Evolutionary conservation across 1,140 invertebrate genomes (phyloP).

Genomic region (Archegozetes longisetosus): DNA sequence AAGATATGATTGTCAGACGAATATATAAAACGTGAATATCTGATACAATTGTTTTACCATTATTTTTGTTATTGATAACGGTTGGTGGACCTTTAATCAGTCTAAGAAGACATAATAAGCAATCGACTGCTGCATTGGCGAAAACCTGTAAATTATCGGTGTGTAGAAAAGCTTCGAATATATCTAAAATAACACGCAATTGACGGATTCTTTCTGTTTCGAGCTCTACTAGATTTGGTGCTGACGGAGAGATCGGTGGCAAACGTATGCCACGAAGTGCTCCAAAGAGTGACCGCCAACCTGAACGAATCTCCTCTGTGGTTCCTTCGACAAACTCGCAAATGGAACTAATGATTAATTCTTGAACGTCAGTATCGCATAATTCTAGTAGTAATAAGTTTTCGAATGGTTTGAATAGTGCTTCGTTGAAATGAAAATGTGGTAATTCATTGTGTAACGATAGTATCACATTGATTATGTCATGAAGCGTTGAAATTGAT

Average conservation of each 20-base stretch:
- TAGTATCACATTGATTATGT: slow-evolving; percentile 69
- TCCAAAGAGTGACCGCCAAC: slow-evolving; percentile 80
- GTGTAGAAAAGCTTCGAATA: slow-evolving; percentile 76
- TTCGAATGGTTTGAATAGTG: slow-evolving; percentile 84
- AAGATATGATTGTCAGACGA: slow-evolving; percentile 2
- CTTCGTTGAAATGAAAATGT: slow-evolving; percentile 89
- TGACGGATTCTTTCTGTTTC: slow-evolving; percentile 34
- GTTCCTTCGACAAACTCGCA: slow-evolving; percentile 90
- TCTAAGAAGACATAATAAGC: slow-evolving; percentile 66
- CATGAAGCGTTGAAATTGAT: slow-evolving; percentile 81
- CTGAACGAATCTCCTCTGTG: slow-evolving; percentile 73
- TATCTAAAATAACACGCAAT: slow-evolving; percentile 61
- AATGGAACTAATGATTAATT: slow-evolving; percentile 81
- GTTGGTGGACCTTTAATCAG: slow-evolving; percentile 41
- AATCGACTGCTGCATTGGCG: slow-evolving; percentile 80
- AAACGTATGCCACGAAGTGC: slow-evolving; percentile 58
- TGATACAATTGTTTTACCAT: no score
- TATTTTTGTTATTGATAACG: slow-evolving; percentile 12
- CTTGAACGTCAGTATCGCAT: slow-evolving; percentile 72
- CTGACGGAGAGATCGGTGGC: slow-evolving; percentile 9
- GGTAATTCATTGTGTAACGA: slow-evolving; percentile 63
- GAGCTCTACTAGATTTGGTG: not conserved
- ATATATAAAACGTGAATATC: not conserved
- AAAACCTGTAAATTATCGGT: slow-evolving; percentile 84
- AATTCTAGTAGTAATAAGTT: slow-evolving; percentile 78